Evolutionary conservation across 1,140 invertebrate species (phyloP).

Genomic region (Eriocheir sinensis): DNA sequence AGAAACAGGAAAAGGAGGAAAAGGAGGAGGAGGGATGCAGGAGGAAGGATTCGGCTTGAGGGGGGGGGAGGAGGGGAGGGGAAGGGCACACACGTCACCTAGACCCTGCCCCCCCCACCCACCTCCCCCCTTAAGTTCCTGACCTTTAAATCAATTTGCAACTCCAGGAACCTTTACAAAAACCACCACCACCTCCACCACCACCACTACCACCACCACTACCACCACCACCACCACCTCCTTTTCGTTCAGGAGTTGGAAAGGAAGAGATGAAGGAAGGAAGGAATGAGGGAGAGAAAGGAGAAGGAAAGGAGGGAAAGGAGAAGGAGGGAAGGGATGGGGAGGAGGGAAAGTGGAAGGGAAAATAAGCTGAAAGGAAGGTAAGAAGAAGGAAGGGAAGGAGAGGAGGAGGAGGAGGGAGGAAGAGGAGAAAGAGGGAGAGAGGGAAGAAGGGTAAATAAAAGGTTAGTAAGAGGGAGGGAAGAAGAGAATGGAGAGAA

Average conservation of each 20-base stretch:
- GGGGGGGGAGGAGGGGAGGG: background rate
- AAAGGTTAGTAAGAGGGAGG: too few species aligned
- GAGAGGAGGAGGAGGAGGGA: too few species aligned
- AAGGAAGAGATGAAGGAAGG: background rate
- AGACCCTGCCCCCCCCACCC: background rate
- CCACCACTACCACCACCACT: background rate
- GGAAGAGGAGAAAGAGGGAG: too few species aligned
- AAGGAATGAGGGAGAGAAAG: background rate
- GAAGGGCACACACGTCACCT: background rate
- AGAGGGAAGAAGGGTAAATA: too few species aligned
- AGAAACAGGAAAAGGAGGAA: background rate
- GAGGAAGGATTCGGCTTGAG: too few species aligned
- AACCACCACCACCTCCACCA: background rate
- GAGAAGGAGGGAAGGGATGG: background rate
- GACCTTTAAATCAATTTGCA: conserved; percentile 41
- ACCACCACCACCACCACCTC: background rate
- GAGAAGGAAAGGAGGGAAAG: background rate
- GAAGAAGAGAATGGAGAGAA: too few species aligned
- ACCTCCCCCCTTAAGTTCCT: background rate
- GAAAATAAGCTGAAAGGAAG: too few species aligned
- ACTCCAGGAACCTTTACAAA: conserved; percentile 26
- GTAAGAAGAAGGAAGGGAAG: too few species aligned
- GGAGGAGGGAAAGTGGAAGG: background rate
- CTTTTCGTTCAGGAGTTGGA: background rate
- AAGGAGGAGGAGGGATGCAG: background rate